Base-by-base conservation (phyloP, 1,140 invertebrate genomes). In the Hyles euphorbiae region DNA sequence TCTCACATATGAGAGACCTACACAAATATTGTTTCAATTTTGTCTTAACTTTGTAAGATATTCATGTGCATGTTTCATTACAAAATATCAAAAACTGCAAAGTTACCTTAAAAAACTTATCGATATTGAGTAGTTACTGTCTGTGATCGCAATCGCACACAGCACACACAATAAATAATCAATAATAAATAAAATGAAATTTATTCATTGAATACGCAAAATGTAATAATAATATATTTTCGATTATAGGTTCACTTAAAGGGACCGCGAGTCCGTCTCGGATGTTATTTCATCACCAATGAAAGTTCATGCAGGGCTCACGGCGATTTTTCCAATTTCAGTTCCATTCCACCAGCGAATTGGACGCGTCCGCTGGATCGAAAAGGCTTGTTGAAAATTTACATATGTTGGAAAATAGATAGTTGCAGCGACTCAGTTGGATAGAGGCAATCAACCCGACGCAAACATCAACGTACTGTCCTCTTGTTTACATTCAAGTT, bases 351-450 rank as follows among this genome's bases (percentile, higher is more conserved):
- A 76, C 72, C 60, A 65, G 74, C 66, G 78, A 80, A 83, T 86
- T 83, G 81, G 69, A 78, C 70, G 75, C 75, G 77, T 78, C 72
- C 75, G 74, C 67, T 70, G 76, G 76, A 76, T 76, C 74, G 79
- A 81, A 82, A 82, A 83, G 74, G 76, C 76, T 78, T 76, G 78
- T 83, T 81, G 68, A 72, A 79, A 83, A 83, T 86, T 79, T 83
- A 83, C 81, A 80, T 82, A 80, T 76, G 71, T 75, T 76, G 69
- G 66, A 67, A 78, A 78, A 80, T 69, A 68, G 61, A 71, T 69
- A 70, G 63, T 60, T 70, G 43, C 54, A 52, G 47, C 34, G 47
- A 43, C 52, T 48, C 54, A 43, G 11, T 70, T 63, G 71, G 72
- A 74, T 75, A 72, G 63, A 78, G 73, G 73, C 80, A 84, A 83